Evolutionary conservation across 2,888 invertebrate species (phyloP).

Genomic region (Parnassius orleans): DNA sequence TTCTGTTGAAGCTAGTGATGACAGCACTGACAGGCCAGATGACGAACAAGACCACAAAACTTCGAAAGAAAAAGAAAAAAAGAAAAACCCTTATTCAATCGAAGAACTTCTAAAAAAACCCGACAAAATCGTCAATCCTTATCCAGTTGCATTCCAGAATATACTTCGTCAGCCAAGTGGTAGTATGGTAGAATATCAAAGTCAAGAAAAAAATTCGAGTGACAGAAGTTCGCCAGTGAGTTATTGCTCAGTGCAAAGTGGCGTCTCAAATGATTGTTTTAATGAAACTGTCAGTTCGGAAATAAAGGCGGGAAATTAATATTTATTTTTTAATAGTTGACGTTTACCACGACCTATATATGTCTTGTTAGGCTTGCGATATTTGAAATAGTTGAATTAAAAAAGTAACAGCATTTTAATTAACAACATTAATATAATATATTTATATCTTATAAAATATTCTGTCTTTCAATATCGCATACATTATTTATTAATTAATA

Average conservation of each 20-base stretch:
- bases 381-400: no score
- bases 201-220: constrained; percentile 54
- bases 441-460: no score
- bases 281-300: constrained; percentile 62
- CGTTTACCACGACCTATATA: neutral
- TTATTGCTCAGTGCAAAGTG: constrained; percentile 68
- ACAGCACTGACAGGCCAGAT: constrained; percentile 80
- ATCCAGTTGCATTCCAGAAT: constrained; percentile 62
- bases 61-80: constrained; percentile 71
- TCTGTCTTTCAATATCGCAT: neutral
- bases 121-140: constrained; percentile 78
- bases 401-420: no score
- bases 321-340: constrained; percentile 5
- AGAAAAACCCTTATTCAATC: constrained; percentile 93
- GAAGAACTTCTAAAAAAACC: constrained; percentile 92
- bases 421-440: no score
- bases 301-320: constrained; percentile 65
- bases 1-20: constrained; percentile 81
- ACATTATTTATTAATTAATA: constrained; percentile 17
- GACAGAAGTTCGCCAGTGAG: constrained; percentile 73
- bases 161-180: constrained; percentile 82
- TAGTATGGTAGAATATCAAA: constrained; percentile 76
- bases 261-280: constrained; percentile 66
- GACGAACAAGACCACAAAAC: constrained; percentile 62
- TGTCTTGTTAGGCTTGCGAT: neutral